Conservation (phyloP, 1,140 invertebrate species). For the Glossosoma conforme region DNA sequence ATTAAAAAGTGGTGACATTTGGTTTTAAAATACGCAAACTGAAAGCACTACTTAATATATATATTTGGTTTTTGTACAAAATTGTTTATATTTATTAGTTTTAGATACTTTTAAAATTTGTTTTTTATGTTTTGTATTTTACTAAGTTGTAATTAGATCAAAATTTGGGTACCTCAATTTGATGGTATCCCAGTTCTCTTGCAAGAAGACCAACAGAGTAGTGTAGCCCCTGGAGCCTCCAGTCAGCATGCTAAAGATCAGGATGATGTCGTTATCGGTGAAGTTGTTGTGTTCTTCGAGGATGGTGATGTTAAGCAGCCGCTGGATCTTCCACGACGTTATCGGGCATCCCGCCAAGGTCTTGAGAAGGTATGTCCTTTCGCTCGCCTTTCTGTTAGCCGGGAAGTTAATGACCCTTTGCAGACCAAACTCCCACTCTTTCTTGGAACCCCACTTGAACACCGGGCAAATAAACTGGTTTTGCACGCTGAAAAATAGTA, state of each 20-base stretch:
- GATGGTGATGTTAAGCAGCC: slow-evolving; percentile 62
- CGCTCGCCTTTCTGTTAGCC: slow-evolving; percentile 57
- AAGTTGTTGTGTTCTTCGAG: slow-evolving; percentile 63
- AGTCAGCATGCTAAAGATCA: slow-evolving; percentile 67
- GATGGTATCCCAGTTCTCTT: slow-evolving; percentile 59
- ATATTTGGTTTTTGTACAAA: neutral
- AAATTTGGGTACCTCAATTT: slow-evolving; percentile 51
- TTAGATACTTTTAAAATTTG: neutral
- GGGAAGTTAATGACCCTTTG: slow-evolving; percentile 69
- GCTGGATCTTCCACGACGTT: slow-evolving; percentile 60
- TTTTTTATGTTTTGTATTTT: no score
- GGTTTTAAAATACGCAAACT: neutral
- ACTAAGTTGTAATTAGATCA: no score
- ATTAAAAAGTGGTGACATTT: neutral
- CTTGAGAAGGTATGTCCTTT: slow-evolving; percentile 69
- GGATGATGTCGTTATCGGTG: slow-evolving; percentile 64
- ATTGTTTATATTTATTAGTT: neutral
- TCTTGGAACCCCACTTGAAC: slow-evolving; percentile 67
- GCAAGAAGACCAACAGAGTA: slow-evolving; percentile 63
- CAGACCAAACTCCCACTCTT: slow-evolving; percentile 75
- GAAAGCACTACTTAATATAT: neutral
- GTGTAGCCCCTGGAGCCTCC: slow-evolving; percentile 61
- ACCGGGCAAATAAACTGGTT: slow-evolving; percentile 71
- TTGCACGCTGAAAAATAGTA: slow-evolving; percentile 52
- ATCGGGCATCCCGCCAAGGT: slow-evolving; percentile 69